phyloP scores from a whole-genome alignment of 2,888 invertebrate genomes.

The Limnephilus rhombicus region DNA sequence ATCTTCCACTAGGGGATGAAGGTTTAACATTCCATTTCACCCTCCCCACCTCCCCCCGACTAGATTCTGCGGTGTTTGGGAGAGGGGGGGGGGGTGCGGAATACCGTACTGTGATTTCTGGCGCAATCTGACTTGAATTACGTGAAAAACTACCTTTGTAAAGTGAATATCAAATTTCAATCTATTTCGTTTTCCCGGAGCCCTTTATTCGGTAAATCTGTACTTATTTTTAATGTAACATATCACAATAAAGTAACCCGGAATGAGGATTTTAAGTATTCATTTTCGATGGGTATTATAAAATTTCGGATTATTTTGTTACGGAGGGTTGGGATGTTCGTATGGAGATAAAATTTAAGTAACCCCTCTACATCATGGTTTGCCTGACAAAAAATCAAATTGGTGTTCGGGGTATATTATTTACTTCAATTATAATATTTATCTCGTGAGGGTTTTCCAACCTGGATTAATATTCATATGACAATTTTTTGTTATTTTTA shows the following conservation, averaged over 20 bases:
- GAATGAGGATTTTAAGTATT: background rate
- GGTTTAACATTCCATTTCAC: constrained; percentile 38
- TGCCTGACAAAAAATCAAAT: background rate
- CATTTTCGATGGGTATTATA: background rate
- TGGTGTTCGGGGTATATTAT: background rate
- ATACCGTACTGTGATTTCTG: constrained; percentile 20
- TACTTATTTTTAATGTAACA: background rate
- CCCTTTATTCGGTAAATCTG: background rate
- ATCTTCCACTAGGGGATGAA: constrained; percentile 26
- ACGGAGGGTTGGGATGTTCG: background rate
- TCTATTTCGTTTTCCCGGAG: background rate
- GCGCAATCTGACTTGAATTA: constrained; percentile 41
- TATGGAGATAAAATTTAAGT: background rate
- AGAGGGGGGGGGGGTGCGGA: background rate
- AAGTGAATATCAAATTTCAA: constrained; percentile 33
- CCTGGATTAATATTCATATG: background rate
- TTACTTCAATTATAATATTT: background rate
- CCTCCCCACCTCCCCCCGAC: background rate
- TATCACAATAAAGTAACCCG: background rate
- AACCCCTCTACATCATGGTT: background rate
- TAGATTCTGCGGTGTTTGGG: constrained; percentile 15
- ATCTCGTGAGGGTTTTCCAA: background rate
- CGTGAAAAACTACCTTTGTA: constrained; percentile 31
- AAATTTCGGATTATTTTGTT: background rate
- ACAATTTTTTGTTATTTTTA: too few species aligned